Percentiles rank a stretch among this genome's conserved stretches.
Conservation (phyloP, 1,140 invertebrate species). For the Ostrea edulis region DNA sequence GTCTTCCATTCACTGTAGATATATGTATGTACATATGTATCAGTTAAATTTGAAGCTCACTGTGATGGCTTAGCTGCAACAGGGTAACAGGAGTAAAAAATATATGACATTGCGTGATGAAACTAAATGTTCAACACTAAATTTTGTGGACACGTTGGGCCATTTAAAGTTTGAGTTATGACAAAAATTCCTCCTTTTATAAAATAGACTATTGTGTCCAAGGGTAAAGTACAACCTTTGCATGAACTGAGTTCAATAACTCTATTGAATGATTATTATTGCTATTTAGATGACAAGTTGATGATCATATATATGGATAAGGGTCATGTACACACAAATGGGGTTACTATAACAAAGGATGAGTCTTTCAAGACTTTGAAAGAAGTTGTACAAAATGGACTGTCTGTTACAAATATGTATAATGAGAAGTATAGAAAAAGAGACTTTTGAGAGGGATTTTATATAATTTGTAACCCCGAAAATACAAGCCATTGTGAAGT, state of each 20-base stretch:
- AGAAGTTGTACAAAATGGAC: background rate
- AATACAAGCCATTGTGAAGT: background rate
- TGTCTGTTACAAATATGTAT: slow-evolving; percentile 6
- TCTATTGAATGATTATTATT: background rate
- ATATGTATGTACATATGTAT: no score
- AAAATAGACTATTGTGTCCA: background rate
- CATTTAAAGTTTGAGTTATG: background rate
- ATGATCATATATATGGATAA: slow-evolving; percentile 7
- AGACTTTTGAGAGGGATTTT: background rate
- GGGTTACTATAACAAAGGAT: background rate
- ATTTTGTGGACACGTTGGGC: background rate
- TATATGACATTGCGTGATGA: background rate
- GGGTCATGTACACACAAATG: background rate
- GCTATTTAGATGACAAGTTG: background rate
- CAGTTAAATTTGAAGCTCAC: no score
- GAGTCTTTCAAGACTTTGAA: background rate
- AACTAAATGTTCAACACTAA: background rate
- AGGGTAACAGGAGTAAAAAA: no score
- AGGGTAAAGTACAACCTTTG: background rate
- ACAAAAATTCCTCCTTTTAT: slow-evolving; percentile 18
- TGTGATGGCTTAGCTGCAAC: no score
- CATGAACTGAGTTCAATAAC: slow-evolving; percentile 16
- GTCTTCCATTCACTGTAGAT: no score
- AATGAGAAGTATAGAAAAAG: background rate
- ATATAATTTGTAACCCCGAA: background rate